Conservation (phyloP, 2,888 invertebrate species). For the Diachrysia chrysitis region DNA sequence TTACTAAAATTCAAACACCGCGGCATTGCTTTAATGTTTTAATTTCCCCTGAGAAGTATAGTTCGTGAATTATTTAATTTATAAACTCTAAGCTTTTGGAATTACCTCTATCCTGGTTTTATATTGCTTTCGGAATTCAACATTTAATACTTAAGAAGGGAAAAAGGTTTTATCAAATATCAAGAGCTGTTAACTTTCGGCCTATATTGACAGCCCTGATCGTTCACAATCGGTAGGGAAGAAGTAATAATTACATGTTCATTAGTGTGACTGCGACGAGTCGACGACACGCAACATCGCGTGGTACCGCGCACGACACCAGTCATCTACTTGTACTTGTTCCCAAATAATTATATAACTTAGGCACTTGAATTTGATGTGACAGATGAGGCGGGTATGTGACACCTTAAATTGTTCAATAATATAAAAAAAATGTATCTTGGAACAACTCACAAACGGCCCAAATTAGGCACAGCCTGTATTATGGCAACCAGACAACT, state of each 20-base stretch:
- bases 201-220: conserved; percentile 61
- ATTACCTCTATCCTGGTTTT: not conserved
- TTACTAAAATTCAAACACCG: conserved; percentile 25
- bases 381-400: conserved; percentile 56
- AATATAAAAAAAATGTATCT: too few relatives aligned
- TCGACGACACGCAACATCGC: conserved; percentile 81
- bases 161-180: too few relatives aligned
- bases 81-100: not conserved
- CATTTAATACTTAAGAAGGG: not conserved
- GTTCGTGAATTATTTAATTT: conserved; percentile 21
- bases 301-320: conserved; percentile 70
- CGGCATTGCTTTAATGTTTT: conserved; percentile 18
- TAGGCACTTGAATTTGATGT: conserved; percentile 63
- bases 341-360: conserved; percentile 74
- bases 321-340: conserved; percentile 63
- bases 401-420: too few relatives aligned
- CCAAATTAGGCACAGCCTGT: too few relatives aligned
- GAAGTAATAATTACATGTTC: conserved; percentile 85
- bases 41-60: conserved; percentile 42
- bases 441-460: too few relatives aligned
- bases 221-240: conserved; percentile 71
- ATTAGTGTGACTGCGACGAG: conserved; percentile 76
- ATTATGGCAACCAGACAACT: too few relatives aligned
- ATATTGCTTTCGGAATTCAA: not conserved
- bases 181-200: not conserved